phyloP scores from a whole-genome alignment of 2,113 vertebrate genomes.

The Saguinus imperator region DNA sequence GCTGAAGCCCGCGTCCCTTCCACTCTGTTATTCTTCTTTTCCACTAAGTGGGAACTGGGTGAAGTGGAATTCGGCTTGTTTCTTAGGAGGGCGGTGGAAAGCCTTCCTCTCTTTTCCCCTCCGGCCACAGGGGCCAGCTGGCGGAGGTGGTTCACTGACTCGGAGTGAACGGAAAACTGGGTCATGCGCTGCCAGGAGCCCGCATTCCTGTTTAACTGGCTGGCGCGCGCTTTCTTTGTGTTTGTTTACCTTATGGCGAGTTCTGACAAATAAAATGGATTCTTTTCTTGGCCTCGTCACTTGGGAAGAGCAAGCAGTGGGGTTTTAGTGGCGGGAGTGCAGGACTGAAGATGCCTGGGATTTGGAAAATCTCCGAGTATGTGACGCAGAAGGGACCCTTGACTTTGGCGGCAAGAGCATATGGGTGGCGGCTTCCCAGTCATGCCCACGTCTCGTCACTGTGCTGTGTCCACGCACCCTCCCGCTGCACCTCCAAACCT shows the following conservation, averaged over 20 bases:
- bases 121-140: constrained; percentile 26
- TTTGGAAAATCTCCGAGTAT: neutral
- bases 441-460: neutral
- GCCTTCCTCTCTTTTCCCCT: neutral
- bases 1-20: neutral
- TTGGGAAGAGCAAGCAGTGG: neutral
- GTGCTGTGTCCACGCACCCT: too few species aligned
- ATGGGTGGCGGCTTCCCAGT: neutral
- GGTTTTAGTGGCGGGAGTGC: constrained; percentile 3
- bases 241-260: constrained; percentile 80
- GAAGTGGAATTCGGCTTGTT: constrained; percentile 23
- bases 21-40: neutral
- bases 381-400: neutral
- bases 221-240: neutral
- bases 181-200: constrained; percentile 36
- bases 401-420: neutral
- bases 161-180: rapidly evolving
- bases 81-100: neutral
- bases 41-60: neutral
- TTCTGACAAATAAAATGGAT: constrained; percentile 80
- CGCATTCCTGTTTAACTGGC: constrained; percentile 69
- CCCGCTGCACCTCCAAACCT: neutral
- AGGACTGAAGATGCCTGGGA: neutral
- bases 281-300: constrained; percentile 71
- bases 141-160: neutral